phyloP scores from a whole-genome alignment of 2,888 invertebrate genomes.

The Lepeophtheirus nordmannii region DNA sequence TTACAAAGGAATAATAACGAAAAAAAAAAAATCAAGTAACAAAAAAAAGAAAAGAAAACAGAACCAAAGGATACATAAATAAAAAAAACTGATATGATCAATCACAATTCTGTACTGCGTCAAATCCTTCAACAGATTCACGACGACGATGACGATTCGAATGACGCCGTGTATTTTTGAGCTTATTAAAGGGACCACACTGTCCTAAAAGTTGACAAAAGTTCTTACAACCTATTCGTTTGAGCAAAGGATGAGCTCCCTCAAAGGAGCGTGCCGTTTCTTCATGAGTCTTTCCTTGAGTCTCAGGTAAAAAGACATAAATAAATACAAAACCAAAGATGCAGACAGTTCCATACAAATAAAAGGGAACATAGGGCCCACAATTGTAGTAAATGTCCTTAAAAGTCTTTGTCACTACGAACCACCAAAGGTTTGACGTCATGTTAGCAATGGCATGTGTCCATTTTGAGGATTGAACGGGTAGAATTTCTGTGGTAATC shows the following conservation, averaged over 20 bases:
- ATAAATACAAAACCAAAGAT: conserved; percentile 23
- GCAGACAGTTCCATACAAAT: conserved; percentile 15
- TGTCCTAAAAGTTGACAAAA: background rate
- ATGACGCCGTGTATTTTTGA: background rate
- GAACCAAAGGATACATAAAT: background rate
- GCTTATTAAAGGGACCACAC: background rate
- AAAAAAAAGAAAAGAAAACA: background rate
- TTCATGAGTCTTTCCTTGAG: conserved; percentile 20
- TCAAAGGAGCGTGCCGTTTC: conserved; percentile 15
- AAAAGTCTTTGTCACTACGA: conserved; percentile 23
- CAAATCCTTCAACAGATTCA: background rate
- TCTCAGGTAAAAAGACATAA: conserved; percentile 22
- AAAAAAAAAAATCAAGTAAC: background rate
- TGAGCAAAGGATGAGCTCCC: background rate
- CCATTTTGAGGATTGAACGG: background rate
- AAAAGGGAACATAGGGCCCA: conserved; percentile 20
- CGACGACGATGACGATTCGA: background rate
- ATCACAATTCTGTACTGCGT: conserved; percentile 1
- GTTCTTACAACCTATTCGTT: conserved; percentile 1
- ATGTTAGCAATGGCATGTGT: conserved; percentile 19
- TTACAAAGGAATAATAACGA: background rate
- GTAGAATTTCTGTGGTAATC: conserved; percentile 21
- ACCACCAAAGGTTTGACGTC: conserved; percentile 22
- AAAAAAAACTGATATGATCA: background rate
- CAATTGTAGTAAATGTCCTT: conserved; percentile 11